Evolutionary conservation across 1,140 invertebrate species (phyloP).

Genomic region (roundworm (Caenorhabditis elegans)): WBcel235 BX284602.5:12459501-12460000

Average conservation of each 20-base stretch:
- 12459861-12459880: neutral
- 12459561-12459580: too few relatives aligned
- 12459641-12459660: neutral
- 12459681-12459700: too few relatives aligned
- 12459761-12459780: neutral
- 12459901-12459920: too few relatives aligned
- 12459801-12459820: neutral
- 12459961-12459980: constrained; percentile 35
- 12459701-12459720: neutral
- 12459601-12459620: neutral
- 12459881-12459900: neutral
- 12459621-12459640: neutral
- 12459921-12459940: too few relatives aligned
- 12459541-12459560: too few relatives aligned
- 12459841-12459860: constrained; percentile 11
- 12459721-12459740: neutral
- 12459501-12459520: too few relatives aligned
- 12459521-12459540: too few relatives aligned
- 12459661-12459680: neutral
- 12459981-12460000: constrained; percentile 20
- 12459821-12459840: neutral
- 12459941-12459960: neutral
- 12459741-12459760: neutral
- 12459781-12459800: neutral
- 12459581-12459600: too few relatives aligned